Conservation (phyloP, 2,888 invertebrate species). For the Sesia apiformis region DNA sequence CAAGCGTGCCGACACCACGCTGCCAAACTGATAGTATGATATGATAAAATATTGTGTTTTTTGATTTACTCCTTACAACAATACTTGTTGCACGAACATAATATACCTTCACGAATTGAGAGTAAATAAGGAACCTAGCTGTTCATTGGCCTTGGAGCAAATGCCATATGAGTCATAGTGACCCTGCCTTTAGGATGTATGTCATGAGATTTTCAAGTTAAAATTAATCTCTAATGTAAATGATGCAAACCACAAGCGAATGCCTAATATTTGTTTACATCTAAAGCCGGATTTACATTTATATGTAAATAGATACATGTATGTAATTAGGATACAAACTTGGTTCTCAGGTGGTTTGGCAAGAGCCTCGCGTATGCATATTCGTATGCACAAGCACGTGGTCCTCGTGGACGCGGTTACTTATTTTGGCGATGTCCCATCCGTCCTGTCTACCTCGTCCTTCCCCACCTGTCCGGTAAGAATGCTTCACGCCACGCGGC, state of each 20-base stretch:
- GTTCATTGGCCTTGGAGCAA: conserved; percentile 8
- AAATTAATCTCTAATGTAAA: conserved; percentile 24
- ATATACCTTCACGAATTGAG: background rate
- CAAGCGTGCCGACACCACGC: too few relatives aligned
- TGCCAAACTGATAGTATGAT: too few relatives aligned
- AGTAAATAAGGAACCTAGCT: conserved; percentile 2
- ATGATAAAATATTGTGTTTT: too few relatives aligned
- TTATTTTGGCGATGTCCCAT: conserved; percentile 28
- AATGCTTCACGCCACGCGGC: conserved; percentile 21
- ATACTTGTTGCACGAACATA: background rate
- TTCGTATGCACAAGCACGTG: background rate
- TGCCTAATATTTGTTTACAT: background rate
- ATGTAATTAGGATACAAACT: background rate
- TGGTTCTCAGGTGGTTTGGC: background rate
- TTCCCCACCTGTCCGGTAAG: conserved; percentile 19
- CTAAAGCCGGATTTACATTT: background rate
- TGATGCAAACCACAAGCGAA: conserved; percentile 9
- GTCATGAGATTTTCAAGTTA: conserved; percentile 24
- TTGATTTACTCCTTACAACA: too few relatives aligned
- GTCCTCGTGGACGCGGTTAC: background rate
- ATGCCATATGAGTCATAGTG: conserved; percentile 7
- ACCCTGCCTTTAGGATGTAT: conserved; percentile 14
- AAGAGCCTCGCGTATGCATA: background rate
- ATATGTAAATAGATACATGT: background rate
- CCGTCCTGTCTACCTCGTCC: conserved; percentile 6